A percentile compares a stretch with the other conserved stretches of the same genome.
Evolutionary conservation across 2,888 invertebrate genomes (phyloP).

Genomic region (Hypolimnas misippus): DNA sequence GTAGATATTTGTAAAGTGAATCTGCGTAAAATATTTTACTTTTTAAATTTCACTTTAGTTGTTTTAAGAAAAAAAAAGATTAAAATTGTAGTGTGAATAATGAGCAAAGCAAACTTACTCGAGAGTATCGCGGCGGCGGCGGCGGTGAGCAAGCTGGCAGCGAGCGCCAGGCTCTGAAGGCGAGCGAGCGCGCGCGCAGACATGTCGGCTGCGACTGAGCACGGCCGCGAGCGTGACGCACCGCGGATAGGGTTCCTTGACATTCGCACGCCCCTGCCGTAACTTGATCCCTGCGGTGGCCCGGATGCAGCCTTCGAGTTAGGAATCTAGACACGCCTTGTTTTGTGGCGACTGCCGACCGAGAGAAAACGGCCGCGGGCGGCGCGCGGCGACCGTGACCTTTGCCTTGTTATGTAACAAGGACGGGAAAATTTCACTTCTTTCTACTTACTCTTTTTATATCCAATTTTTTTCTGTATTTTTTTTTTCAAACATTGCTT

Average conservation of each 20-base stretch:
- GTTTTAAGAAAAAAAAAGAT: no score
- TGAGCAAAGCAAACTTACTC: constrained; percentile 68
- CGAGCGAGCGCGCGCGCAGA: constrained; percentile 68
- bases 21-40: neutral
- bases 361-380: constrained; percentile 64
- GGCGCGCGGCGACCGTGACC: constrained; percentile 67
- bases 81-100: constrained; percentile 13
- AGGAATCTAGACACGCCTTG: constrained; percentile 77
- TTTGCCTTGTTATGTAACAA: constrained; percentile 70
- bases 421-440: constrained; percentile 47
- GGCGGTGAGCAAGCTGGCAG: constrained; percentile 47
- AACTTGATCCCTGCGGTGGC: constrained; percentile 73
- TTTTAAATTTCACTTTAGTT: no score
- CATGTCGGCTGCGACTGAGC: constrained; percentile 74
- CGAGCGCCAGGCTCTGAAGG: constrained; percentile 47
- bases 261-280: constrained; percentile 76
- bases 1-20: no score
- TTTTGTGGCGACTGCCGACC: constrained; percentile 52
- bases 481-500: neutral
- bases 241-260: constrained; percentile 74
- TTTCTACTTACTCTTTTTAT: constrained; percentile 5
- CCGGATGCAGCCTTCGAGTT: constrained; percentile 80
- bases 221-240: constrained; percentile 44
- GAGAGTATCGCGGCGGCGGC: constrained; percentile 47
- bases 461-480: neutral